These are phyloP conservation scores for Epinotia bilunana DNA, from an alignment of 2,888 invertebrate species.

Conservation along the genomic window DNA sequence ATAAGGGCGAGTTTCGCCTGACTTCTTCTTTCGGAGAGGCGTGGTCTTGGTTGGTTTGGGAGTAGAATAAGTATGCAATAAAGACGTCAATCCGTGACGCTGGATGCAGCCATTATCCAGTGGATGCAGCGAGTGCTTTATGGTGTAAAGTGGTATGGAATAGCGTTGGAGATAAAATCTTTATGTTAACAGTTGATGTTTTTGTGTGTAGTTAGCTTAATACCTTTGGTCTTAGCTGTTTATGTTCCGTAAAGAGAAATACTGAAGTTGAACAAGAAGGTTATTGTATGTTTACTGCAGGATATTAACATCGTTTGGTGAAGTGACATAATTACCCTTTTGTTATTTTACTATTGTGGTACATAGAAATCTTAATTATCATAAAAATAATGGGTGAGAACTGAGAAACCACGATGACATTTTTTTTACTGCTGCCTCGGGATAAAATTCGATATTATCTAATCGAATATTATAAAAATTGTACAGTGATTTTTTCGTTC, in stretches of 20 bases:
- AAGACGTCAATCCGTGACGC: slow-evolving; percentile 71
- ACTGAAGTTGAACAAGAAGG: neutral
- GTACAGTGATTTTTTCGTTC: too few species aligned
- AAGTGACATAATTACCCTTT: too few species aligned
- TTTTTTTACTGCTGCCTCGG: too few species aligned
- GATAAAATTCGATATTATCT: too few species aligned
- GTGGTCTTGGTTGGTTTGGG: slow-evolving; percentile 19
- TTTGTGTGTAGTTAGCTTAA: slow-evolving; percentile 18
- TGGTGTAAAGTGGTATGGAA: slow-evolving; percentile 62
- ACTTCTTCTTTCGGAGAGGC: neutral
- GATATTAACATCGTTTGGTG: too few species aligned
- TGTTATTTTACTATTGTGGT: too few species aligned
- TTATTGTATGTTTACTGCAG: too few species aligned
- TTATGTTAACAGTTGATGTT: slow-evolving; percentile 17
- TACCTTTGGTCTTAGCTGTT: neutral
- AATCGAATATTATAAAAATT: too few species aligned
- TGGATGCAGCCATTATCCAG: slow-evolving; percentile 70
- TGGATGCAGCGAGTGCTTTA: slow-evolving; percentile 69
- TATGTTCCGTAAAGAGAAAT: neutral
- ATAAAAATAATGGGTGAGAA: too few species aligned
- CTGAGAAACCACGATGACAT: too few species aligned
- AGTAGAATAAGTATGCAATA: slow-evolving; percentile 66
- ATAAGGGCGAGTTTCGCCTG: slow-evolving; percentile 8
- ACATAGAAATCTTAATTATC: too few species aligned
- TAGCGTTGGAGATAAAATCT: slow-evolving; percentile 58